These are phyloP conservation scores for Encarsia formosa DNA, from an alignment of 2,888 invertebrate species.

Conservation along the genomic window DNA sequence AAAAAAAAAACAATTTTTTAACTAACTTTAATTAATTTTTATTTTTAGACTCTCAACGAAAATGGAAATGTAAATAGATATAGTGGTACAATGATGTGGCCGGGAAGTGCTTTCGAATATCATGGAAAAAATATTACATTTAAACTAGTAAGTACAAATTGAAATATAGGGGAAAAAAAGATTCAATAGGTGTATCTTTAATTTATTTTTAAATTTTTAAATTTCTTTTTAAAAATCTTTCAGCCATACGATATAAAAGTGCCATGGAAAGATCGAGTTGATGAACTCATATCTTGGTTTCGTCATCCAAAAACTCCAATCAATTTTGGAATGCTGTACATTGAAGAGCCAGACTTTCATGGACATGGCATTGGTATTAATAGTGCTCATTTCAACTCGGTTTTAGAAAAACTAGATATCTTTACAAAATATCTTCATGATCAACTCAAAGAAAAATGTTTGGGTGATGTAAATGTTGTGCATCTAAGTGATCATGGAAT, in stretches of 20 bases:
- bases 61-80: slow-evolving; percentile 52
- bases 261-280: slow-evolving; percentile 56
- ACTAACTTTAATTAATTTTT: slow-evolving; percentile 12
- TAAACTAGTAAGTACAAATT: slow-evolving; percentile 34
- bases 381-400: slow-evolving; percentile 45
- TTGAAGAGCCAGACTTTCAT: slow-evolving; percentile 65
- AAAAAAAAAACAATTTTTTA: not conserved
- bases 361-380: slow-evolving; percentile 63
- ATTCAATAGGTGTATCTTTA: not conserved
- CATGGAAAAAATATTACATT: slow-evolving; percentile 53
- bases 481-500: slow-evolving; percentile 74
- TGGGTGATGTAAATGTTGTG: slow-evolving; percentile 62
- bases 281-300: slow-evolving; percentile 60
- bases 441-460: slow-evolving; percentile 52
- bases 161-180: not conserved
- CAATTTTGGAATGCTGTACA: slow-evolving; percentile 66
- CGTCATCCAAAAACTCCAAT: slow-evolving; percentile 58
- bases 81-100: slow-evolving; percentile 71
- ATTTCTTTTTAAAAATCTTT: no score
- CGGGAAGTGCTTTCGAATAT: slow-evolving; percentile 58
- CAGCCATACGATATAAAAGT: slow-evolving; percentile 43
- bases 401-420: slow-evolving; percentile 54
- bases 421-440: slow-evolving; percentile 59
- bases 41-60: slow-evolving; percentile 58
- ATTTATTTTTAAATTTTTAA: no score